Conservation (phyloP, 2,888 invertebrate genomes). For the Atethmia centrago region DNA sequence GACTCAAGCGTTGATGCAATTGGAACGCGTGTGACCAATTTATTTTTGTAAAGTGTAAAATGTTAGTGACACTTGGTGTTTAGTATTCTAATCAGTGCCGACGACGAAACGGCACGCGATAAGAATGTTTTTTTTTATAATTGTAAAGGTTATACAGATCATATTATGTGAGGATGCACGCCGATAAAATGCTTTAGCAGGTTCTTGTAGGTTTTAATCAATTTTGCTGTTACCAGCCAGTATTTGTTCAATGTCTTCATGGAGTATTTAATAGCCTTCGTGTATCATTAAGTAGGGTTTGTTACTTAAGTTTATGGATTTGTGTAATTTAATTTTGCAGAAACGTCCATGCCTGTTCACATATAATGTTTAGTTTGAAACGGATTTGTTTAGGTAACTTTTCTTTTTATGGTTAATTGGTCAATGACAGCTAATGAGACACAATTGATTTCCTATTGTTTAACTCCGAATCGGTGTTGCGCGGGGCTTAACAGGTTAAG, state of each 20-base stretch:
- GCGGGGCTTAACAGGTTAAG: too few relatives aligned
- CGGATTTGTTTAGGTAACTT: not conserved
- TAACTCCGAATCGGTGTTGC: too few relatives aligned
- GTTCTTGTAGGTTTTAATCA: not conserved
- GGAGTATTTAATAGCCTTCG: constrained; percentile 2
- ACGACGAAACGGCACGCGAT: constrained; percentile 52
- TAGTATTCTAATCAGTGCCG: constrained; percentile 65
- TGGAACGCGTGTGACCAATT: constrained; percentile 59
- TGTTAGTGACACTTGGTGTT: constrained; percentile 62
- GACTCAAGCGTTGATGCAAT: constrained; percentile 63
- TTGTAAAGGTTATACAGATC: constrained; percentile 27
- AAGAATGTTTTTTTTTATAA: constrained; percentile 51
- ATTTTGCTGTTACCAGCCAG: constrained; percentile 10
- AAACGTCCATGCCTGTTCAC: not conserved
- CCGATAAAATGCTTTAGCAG: constrained; percentile 23
- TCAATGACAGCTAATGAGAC: too few relatives aligned
- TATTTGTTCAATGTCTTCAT: constrained; percentile 23
- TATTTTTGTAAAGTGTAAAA: constrained; percentile 52
- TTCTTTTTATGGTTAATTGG: not conserved
- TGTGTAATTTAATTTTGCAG: not conserved
- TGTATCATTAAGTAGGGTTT: constrained; percentile 14
- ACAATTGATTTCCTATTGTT: too few relatives aligned
- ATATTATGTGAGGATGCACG: constrained; percentile 26
- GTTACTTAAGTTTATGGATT: not conserved
- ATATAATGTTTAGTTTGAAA: not conserved